Conservation (phyloP, 2,888 invertebrate species). For the Herminia tarsipennalis region DNA sequence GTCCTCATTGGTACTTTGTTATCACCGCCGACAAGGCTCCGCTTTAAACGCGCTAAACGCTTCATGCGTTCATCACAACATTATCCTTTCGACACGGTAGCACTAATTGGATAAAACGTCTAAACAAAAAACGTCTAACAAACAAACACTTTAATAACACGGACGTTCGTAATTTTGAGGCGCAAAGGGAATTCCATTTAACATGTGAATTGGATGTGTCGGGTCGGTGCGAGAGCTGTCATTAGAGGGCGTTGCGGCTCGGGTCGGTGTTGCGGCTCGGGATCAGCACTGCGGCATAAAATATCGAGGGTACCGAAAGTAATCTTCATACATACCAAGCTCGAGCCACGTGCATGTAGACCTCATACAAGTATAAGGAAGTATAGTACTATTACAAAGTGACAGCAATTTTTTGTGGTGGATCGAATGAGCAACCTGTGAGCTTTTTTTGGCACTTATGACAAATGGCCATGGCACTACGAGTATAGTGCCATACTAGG, state of each 20-base stretch:
- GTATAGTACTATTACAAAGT: no score
- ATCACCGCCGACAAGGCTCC: constrained; percentile 68
- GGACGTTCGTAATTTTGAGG: constrained; percentile 75
- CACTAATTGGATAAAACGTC: constrained; percentile 83
- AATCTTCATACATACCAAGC: no score
- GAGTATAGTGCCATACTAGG: no score
- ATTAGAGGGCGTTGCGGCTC: constrained; percentile 61
- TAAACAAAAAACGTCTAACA: constrained; percentile 78
- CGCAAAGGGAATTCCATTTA: constrained; percentile 83
- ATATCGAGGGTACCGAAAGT: no score
- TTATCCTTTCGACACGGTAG: constrained; percentile 86
- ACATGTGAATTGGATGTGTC: constrained; percentile 84
- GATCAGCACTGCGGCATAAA: constrained; percentile 14
- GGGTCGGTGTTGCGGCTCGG: constrained; percentile 22
- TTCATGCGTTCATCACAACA: constrained; percentile 78
- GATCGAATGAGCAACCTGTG: no score
- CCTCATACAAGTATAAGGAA: no score
- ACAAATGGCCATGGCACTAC: no score
- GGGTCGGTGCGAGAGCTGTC: constrained; percentile 71
- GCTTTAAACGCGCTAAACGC: constrained; percentile 78
- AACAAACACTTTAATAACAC: constrained; percentile 83
- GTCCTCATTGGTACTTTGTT: constrained; percentile 50
- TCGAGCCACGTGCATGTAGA: no score
- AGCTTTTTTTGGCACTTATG: no score
- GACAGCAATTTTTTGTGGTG: no score